These are phyloP conservation scores for Perodicticus potto DNA, from an alignment of 2,797 vertebrate species.

Conservation along the genomic window DNA sequence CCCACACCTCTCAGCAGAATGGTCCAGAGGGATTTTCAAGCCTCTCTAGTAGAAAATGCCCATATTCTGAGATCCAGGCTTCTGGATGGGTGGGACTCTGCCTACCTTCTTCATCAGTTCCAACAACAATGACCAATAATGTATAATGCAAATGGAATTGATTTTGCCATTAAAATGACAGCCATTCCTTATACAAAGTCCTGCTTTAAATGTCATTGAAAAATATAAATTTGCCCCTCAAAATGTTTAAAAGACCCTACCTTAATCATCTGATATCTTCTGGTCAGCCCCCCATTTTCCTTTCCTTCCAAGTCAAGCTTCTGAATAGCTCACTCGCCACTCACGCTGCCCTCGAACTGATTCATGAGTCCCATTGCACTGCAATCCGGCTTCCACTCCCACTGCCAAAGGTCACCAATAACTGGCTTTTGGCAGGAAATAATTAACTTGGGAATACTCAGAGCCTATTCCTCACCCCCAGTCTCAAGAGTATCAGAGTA, in stretches of 20 bases:
- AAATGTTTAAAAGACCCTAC: background rate
- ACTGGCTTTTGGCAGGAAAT: background rate
- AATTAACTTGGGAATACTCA: background rate
- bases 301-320: background rate
- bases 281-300: background rate
- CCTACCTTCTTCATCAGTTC: background rate
- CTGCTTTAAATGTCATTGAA: background rate
- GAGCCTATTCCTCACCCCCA: too few species aligned
- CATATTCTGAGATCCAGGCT: background rate
- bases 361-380: background rate
- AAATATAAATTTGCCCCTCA: background rate
- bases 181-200: background rate
- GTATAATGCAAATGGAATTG: background rate
- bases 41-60: background rate
- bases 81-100: background rate
- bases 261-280: background rate
- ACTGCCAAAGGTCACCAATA: background rate
- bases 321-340: background rate
- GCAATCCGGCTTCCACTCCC: background rate
- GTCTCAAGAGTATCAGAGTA: background rate
- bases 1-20: background rate
- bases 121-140: background rate
- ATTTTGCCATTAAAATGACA: background rate
- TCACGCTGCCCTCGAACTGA: background rate
- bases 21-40: background rate